Percentiles rank a stretch among this genome's conserved stretches.
These are phyloP conservation scores for Brachyrhaphis roseni DNA, from an alignment of 2,797 vertebrate species.

Conservation along the genomic window DNA sequence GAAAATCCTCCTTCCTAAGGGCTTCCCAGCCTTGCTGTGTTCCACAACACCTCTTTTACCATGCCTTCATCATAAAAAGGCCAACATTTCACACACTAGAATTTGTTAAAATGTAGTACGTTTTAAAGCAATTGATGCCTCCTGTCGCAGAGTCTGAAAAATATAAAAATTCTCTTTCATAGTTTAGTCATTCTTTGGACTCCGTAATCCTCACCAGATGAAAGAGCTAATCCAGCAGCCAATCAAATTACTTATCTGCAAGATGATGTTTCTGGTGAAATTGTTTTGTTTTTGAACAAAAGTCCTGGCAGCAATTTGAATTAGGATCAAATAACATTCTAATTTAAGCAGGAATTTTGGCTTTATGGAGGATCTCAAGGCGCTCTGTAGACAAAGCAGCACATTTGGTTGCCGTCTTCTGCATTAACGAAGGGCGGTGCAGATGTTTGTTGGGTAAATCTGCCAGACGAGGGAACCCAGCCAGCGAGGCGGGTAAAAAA, in stretches of 20 bases:
- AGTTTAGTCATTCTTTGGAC: constrained; percentile 9
- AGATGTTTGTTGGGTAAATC: constrained; percentile 62
- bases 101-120: constrained; percentile 14
- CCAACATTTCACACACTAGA: constrained; percentile 14
- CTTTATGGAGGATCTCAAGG: constrained; percentile 3
- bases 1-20: constrained; percentile 60
- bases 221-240: constrained; percentile 12
- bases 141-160: constrained; percentile 4
- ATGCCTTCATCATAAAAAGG: constrained; percentile 18
- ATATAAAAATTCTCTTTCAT: constrained; percentile 22
- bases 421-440: constrained; percentile 24
- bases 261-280: constrained; percentile 24
- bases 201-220: constrained; percentile 29
- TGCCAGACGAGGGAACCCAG: constrained; percentile 51
- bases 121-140: constrained; percentile 22
- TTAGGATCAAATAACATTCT: constrained; percentile 40
- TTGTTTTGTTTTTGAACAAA: constrained; percentile 27
- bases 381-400: constrained; percentile 40
- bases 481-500: constrained; percentile 49
- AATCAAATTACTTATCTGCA: constrained; percentile 25
- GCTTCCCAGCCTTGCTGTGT: constrained; percentile 60
- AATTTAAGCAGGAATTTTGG: constrained; percentile 42
- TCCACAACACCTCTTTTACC: constrained; percentile 32
- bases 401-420: constrained; percentile 47
- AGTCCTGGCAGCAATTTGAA: constrained; percentile 34